Evolutionary conservation across 2,888 invertebrate genomes (phyloP), one percentile per base, ranked within the genome.

Genomic region (Coelogynopora nodosa): DNA sequence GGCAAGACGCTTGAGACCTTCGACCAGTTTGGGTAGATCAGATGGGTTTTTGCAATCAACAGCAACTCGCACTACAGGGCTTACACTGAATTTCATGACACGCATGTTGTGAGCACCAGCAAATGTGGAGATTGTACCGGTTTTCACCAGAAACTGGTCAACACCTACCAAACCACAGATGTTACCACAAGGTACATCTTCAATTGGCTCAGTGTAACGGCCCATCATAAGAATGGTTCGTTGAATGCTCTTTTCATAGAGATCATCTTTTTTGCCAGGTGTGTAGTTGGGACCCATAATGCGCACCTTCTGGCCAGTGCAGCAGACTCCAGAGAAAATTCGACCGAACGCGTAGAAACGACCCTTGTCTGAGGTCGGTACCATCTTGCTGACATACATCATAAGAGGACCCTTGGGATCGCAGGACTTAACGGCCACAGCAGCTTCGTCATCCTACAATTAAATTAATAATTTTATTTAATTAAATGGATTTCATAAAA

Each of bases 341-440:
- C 99, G 97, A 84, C 99, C 99, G 92, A 99, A 99, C 88, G 99
- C 99, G 93, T 98, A 99, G 95, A 99, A 99, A 92, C 99, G 95
- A 88, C 99, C 99, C 94, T 99, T 99, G 93, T 99, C 99, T 18
- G 97, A 95, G 23, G 99, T 99, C 89, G 99, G 99, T 92, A 99
- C 99, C 99, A 99, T 99, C 93, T 99, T 99, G 84, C 97, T 97
- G 89, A 99, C 94, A 94, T 99, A 99, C 99, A 99, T 99, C 98
- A 99, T 99, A 87, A 99, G 94, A 23, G 98, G 98, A 80, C 95
- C 99, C 89, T 96, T 95, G 18, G 98, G 95, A 93, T 99, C 97
- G 92, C 99, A 99, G 91, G 92, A 95, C 94, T 96, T 93, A 88
- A 93, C 91, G 84, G 92, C 93, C 91, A 88, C 89, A 89, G 97